phyloP scores from a whole-genome alignment of 2,888 invertebrate genomes.

The Ochropleura plecta region DNA sequence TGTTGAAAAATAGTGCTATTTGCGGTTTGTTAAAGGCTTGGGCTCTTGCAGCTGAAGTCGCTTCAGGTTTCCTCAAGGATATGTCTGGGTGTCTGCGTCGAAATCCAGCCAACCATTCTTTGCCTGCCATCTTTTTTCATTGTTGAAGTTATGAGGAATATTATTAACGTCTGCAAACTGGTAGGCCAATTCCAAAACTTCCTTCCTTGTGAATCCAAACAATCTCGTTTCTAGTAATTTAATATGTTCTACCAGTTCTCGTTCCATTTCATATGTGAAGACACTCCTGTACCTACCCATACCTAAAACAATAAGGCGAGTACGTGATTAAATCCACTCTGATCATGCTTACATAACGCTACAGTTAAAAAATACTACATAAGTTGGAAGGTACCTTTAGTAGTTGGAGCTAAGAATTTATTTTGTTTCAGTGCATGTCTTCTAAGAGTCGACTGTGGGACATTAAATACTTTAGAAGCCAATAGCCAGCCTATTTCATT shows the following conservation, averaged over 20 bases:
- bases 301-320: slow-evolving; percentile 15
- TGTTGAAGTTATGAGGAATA: slow-evolving; percentile 4
- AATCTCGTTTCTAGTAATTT: slow-evolving; percentile 50
- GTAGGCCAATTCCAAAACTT: slow-evolving; percentile 46
- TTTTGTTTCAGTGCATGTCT: slow-evolving; percentile 29
- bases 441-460: slow-evolving; percentile 50
- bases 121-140: slow-evolving; percentile 50
- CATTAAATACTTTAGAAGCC: slow-evolving; percentile 42
- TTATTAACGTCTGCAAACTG: slow-evolving; percentile 19
- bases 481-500: slow-evolving; percentile 49
- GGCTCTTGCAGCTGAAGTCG: slow-evolving; percentile 43
- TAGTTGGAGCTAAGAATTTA: slow-evolving; percentile 16
- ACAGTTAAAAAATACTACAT: slow-evolving; percentile 4
- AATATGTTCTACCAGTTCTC: slow-evolving; percentile 49
- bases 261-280: slow-evolving; percentile 27
- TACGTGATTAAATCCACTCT: slow-evolving; percentile 5
- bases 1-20: slow-evolving; percentile 19
- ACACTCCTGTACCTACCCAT: slow-evolving; percentile 18
- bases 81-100: slow-evolving; percentile 23
- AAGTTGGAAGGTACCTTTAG: slow-evolving; percentile 19
- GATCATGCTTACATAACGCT: background rate
- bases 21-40: slow-evolving; percentile 13
- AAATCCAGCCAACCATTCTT: slow-evolving; percentile 55
- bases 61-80: slow-evolving; percentile 54
- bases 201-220: slow-evolving; percentile 47